These are phyloP conservation scores for Discoglossus pictus DNA, from an alignment of 2,797 vertebrate genomes.

Conservation along the genomic window DNA sequence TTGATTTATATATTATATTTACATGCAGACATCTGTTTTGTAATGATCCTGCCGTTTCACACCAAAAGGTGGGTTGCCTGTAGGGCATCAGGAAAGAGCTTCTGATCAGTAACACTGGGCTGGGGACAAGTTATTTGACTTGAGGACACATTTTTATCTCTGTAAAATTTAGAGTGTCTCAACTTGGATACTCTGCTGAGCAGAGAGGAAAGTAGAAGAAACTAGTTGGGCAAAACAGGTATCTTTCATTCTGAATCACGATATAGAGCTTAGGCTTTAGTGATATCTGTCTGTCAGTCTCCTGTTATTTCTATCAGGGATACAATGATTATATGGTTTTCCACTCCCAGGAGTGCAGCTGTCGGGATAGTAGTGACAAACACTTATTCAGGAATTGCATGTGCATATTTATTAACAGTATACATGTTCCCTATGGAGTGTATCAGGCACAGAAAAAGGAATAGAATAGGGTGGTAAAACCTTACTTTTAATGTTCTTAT, in stretches of 20 bases:
- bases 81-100: slow-evolving; percentile 11
- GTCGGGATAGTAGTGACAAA: too few species aligned
- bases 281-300: too few species aligned
- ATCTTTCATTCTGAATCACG: slow-evolving; percentile 3
- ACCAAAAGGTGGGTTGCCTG: slow-evolving; percentile 22
- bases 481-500: too few species aligned
- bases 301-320: too few species aligned
- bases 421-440: too few species aligned
- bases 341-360: too few species aligned
- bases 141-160: slow-evolving; percentile 17
- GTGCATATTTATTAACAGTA: too few species aligned
- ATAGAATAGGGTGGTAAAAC: too few species aligned
- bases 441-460: too few species aligned
- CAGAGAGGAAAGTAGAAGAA: slow-evolving; percentile 34
- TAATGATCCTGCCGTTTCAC: background rate
- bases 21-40: slow-evolving; percentile 21
- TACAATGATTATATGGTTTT: too few species aligned
- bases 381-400: too few species aligned
- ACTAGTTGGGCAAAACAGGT: background rate
- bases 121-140: slow-evolving; percentile 26
- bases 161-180: slow-evolving; percentile 13
- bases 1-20: slow-evolving; percentile 6
- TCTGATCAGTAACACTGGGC: slow-evolving; percentile 14
- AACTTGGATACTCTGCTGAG: slow-evolving; percentile 9
- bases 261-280: too few species aligned